phyloP scores from a whole-genome alignment of 2,888 invertebrate genomes.

The Cheilosia scutellata region DNA sequence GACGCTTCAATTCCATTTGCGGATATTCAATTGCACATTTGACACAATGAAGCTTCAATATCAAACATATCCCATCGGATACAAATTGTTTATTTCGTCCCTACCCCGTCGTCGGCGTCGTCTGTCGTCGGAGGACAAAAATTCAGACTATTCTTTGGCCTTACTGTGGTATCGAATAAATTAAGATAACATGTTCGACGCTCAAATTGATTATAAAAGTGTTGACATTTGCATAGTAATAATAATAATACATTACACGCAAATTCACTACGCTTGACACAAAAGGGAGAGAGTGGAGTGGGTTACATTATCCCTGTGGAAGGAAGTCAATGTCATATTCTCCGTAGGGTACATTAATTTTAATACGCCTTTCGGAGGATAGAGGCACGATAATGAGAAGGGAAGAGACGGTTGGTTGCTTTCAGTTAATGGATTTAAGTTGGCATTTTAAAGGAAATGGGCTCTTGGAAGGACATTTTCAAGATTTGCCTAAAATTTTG shows the following conservation, averaged over 20 bases:
- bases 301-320: constrained; percentile 29
- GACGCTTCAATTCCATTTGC: constrained; percentile 5
- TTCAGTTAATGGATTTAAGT: constrained; percentile 20
- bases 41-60: constrained; percentile 48
- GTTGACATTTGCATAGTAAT: constrained; percentile 62
- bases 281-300: neutral
- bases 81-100: constrained; percentile 67
- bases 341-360: constrained; percentile 39
- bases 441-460: neutral
- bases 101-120: neutral
- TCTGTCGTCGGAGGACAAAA: neutral
- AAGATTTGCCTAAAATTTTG: neutral
- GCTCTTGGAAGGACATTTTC: neutral
- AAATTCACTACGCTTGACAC: constrained; percentile 33
- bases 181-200: constrained; percentile 43
- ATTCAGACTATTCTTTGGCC: constrained; percentile 5
- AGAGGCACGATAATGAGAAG: neutral
- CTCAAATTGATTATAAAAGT: constrained; percentile 62
- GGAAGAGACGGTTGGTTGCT: neutral
- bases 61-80: constrained; percentile 55
- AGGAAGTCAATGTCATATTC: constrained; percentile 49
- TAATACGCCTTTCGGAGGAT: constrained; percentile 2
- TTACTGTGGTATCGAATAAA: constrained; percentile 52
- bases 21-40: constrained; percentile 58
- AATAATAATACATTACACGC: constrained; percentile 55